Conservation (phyloP, 2,888 invertebrate genomes). For the Andrena chrysosceles region DNA sequence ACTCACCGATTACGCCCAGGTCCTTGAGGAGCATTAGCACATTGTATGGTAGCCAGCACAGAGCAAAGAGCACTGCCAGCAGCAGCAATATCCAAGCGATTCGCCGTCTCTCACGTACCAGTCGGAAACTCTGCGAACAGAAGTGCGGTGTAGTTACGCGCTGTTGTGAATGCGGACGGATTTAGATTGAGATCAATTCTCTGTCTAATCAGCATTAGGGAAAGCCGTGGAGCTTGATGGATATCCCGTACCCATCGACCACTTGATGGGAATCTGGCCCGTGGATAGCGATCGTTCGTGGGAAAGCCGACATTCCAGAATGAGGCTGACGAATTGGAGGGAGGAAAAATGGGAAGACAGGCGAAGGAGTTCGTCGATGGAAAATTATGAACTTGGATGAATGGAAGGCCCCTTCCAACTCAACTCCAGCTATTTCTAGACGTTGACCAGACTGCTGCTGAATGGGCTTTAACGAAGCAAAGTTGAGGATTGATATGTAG, state of each 20-base stretch:
- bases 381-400: conserved; percentile 8
- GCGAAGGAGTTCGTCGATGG: neutral
- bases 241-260: neutral
- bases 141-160: conserved; percentile 10
- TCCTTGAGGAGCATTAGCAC: conserved; percentile 89
- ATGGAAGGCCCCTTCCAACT: conserved; percentile 2
- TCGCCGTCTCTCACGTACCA: conserved; percentile 90
- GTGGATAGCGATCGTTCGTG: too few species aligned
- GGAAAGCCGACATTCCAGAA: too few species aligned
- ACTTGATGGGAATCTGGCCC: neutral
- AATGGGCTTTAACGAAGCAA: conserved; percentile 60
- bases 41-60: conserved; percentile 93
- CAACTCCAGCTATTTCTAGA: conserved; percentile 36
- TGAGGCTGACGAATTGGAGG: neutral
- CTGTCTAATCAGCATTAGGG: conserved; percentile 18
- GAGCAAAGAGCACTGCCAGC: conserved; percentile 90
- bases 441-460: conserved; percentile 24
- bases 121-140: conserved; percentile 86
- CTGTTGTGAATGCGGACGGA: conserved; percentile 4
- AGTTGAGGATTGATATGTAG: conserved; percentile 21
- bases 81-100: conserved; percentile 92
- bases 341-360: neutral
- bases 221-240: neutral
- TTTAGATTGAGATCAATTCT: conserved; percentile 34
- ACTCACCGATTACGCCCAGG: conserved; percentile 84